Evolutionary conservation across 2,113 vertebrate species (phyloP).

Genomic region (Miniopterus natalensis): DNA sequence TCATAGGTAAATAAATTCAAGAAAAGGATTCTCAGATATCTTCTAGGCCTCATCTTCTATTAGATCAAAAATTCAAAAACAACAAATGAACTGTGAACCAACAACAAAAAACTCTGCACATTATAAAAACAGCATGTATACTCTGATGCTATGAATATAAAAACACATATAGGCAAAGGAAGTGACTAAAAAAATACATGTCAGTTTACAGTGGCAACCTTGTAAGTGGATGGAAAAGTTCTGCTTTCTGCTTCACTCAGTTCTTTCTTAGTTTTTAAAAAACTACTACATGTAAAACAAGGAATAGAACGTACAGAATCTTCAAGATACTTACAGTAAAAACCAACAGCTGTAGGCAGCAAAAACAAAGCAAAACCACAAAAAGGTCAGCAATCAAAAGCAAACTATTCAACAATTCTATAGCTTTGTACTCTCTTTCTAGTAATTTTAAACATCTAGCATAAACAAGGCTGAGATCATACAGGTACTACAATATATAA

Average conservation of each 20-base stretch:
- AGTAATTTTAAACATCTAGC: slow-evolving; percentile 10
- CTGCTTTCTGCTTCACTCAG: slow-evolving; percentile 11
- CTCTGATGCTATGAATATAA: slow-evolving; percentile 10
- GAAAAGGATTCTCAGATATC: slow-evolving; percentile 9
- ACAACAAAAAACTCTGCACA: not conserved
- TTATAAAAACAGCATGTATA: not conserved
- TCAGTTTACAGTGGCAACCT: not conserved
- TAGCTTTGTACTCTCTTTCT: slow-evolving; percentile 47
- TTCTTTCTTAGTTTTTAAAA: slow-evolving; percentile 30
- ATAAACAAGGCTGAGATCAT: slow-evolving; percentile 40
- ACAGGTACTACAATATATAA: not conserved
- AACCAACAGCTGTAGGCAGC: slow-evolving; percentile 92
- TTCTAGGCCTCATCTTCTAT: slow-evolving; percentile 21
- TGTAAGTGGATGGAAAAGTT: slow-evolving; percentile 7
- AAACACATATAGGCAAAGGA: not conserved
- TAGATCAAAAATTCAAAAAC: not conserved
- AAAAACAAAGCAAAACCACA: slow-evolving; percentile 84
- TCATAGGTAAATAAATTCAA: slow-evolving; percentile 24
- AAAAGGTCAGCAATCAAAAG: slow-evolving; percentile 74
- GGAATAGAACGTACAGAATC: slow-evolving; percentile 63
- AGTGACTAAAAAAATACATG: slow-evolving; percentile 32
- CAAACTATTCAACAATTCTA: slow-evolving; percentile 22
- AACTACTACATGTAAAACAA: slow-evolving; percentile 69
- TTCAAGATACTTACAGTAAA: slow-evolving; percentile 95
- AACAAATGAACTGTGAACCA: not conserved